phyloP scores from a whole-genome alignment of 37 sponge, comb jelly and placozoan species.

The Hexactinellida sp. region DNA sequence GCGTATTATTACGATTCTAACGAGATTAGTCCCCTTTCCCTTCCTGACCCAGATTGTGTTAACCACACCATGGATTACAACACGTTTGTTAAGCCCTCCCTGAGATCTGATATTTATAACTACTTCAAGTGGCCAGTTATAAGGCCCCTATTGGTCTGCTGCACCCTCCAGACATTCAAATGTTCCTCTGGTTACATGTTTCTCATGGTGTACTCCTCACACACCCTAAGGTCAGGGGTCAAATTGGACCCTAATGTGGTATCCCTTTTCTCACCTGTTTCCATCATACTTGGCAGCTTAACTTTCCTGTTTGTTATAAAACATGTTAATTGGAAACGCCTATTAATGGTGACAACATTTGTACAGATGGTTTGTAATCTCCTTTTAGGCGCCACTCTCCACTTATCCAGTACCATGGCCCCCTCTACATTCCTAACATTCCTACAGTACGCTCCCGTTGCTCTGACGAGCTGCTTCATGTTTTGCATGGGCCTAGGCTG shows the following conservation, averaged over 20 bases:
- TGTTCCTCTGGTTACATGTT: background rate
- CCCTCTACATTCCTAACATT: background rate
- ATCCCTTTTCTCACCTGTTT: background rate
- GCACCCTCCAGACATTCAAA: background rate
- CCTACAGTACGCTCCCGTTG: background rate
- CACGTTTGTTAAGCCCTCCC: background rate
- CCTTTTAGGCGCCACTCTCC: background rate
- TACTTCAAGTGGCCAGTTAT: background rate
- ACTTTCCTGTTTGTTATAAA: background rate
- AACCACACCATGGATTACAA: background rate
- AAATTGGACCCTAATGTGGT: background rate
- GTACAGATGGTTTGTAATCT: background rate
- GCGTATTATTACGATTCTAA: background rate
- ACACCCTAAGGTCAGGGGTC: background rate
- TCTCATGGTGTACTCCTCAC: background rate
- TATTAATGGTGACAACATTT: background rate
- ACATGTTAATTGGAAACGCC: background rate
- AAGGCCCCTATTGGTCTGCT: background rate
- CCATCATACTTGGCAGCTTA: background rate
- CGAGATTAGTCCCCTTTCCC: background rate
- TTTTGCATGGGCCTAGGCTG: background rate
- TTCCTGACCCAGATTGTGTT: background rate
- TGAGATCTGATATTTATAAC: background rate
- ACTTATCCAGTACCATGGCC: background rate
- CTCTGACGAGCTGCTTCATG: background rate